phyloP scores from a whole-genome alignment of 1,140 invertebrate genomes.

The Chlorops oryzae region DNA sequence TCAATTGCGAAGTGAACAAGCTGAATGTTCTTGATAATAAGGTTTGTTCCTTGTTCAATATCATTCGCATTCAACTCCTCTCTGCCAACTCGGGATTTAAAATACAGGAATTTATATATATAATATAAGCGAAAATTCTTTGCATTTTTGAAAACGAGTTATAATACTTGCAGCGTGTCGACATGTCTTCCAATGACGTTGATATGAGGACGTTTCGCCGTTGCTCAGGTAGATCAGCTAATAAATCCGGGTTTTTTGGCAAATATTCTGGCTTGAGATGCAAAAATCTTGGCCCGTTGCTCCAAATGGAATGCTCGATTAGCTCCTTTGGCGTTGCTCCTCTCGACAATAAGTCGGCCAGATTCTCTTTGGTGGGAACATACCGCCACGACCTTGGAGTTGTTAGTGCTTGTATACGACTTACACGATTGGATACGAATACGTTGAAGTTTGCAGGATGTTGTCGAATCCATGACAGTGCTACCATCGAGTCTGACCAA shows the following conservation, averaged over 20 bases:
- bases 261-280: too few relatives aligned
- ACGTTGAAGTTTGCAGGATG: slow-evolving; percentile 19
- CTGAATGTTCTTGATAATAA: slow-evolving; percentile 8
- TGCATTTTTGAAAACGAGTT: slow-evolving; percentile 13
- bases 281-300: not conserved
- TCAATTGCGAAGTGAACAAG: slow-evolving; percentile 8
- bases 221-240: too few relatives aligned
- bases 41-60: slow-evolving; percentile 3
- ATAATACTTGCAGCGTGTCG: slow-evolving; percentile 4
- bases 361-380: slow-evolving; percentile 31
- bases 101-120: not conserved
- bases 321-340: too few relatives aligned
- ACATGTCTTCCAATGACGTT: not conserved
- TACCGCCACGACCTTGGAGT: slow-evolving; percentile 38
- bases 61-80: slow-evolving; percentile 2
- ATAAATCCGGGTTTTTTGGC: too few relatives aligned
- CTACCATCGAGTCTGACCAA: slow-evolving; percentile 34
- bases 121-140: slow-evolving; percentile 4
- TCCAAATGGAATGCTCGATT: not conserved
- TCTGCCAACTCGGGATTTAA: not conserved
- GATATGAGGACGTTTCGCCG: too few relatives aligned
- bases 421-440: slow-evolving; percentile 20
- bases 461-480: too few relatives aligned
- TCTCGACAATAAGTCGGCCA: slow-evolving; percentile 36
- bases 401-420: slow-evolving; percentile 8